A percentile compares a stretch with the other conserved stretches of the same genome.
phyloP scores from a whole-genome alignment of 1,140 invertebrate genomes.

The Drosophila littoralis region DNA sequence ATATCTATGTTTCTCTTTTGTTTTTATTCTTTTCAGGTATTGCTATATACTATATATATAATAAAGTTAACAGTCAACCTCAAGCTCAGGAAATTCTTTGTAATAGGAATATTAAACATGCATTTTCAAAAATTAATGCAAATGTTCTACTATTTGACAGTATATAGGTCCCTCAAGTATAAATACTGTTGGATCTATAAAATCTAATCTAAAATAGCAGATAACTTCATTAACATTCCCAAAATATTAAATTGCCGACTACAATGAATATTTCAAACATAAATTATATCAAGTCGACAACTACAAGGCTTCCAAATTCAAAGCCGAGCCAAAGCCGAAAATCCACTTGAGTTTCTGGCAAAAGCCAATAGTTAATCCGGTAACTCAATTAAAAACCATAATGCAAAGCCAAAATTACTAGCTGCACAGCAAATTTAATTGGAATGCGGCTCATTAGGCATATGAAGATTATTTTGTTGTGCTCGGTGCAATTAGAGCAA shows the following conservation, averaged over 20 bases:
- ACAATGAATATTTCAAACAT: not conserved
- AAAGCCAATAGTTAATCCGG: not conserved
- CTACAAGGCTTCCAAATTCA: not conserved
- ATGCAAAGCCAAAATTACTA: conserved; percentile 20
- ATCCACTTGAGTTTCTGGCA: not conserved
- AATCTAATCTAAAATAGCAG: not conserved
- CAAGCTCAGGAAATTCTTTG: too few relatives aligned
- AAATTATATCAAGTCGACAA: not conserved
- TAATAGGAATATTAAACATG: too few relatives aligned
- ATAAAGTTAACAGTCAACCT: too few relatives aligned
- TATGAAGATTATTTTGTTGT: conserved; percentile 46
- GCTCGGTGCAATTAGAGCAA: conserved; percentile 57
- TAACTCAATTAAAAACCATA: conserved; percentile 28
- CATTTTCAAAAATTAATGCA: too few relatives aligned
- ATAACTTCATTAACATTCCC: not conserved
- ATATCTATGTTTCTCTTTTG: too few relatives aligned
- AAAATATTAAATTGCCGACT: not conserved
- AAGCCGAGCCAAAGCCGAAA: not conserved
- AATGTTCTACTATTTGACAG: too few relatives aligned
- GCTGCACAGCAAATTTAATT: conserved; percentile 44
- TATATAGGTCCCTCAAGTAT: too few relatives aligned
- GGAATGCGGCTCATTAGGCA: conserved; percentile 56
- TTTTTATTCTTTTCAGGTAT: too few relatives aligned
- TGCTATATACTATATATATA: too few relatives aligned
- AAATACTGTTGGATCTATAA: not conserved